Evolutionary conservation across 2,113 vertebrate species (phyloP).

Genomic region (Hippocampus barbouri): DNA sequence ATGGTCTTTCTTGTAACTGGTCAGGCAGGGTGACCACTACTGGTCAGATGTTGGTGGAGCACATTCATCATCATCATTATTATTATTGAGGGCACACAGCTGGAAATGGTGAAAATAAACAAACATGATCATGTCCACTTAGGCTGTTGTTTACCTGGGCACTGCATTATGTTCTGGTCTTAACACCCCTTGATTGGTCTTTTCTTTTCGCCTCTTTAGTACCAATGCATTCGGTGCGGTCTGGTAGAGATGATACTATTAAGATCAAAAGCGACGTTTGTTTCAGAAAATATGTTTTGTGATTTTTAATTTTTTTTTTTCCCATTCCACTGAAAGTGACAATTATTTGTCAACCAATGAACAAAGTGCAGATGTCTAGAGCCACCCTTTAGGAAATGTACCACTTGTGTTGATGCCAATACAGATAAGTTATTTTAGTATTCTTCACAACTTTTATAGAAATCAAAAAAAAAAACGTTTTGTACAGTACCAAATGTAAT

Average conservation of each 20-base stretch:
- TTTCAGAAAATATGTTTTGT: neutral
- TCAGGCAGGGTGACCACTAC: neutral
- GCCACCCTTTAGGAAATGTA: constrained; percentile 1
- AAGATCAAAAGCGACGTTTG: neutral
- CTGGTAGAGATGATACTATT: neutral
- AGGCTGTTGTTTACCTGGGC: neutral
- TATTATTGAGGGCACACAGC: neutral
- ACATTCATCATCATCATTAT: neutral
- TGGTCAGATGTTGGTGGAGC: neutral
- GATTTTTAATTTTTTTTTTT: neutral
- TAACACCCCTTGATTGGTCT: neutral
- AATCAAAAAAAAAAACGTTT: neutral
- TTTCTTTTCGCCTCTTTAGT: neutral
- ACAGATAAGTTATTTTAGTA: constrained; percentile 12
- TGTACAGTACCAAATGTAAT: neutral
- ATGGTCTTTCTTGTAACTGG: neutral
- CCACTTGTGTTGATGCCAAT: neutral
- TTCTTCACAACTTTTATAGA: neutral
- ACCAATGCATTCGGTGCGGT: neutral
- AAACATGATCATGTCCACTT: neutral
- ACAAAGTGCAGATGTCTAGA: neutral
- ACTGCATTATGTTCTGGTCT: neutral
- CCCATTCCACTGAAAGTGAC: neutral
- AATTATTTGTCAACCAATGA: neutral
- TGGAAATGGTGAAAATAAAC: neutral